These are phyloP conservation scores for Sarcophaga peregrina DNA, from an alignment of 1,140 invertebrate species.

Conservation along the genomic window DNA sequence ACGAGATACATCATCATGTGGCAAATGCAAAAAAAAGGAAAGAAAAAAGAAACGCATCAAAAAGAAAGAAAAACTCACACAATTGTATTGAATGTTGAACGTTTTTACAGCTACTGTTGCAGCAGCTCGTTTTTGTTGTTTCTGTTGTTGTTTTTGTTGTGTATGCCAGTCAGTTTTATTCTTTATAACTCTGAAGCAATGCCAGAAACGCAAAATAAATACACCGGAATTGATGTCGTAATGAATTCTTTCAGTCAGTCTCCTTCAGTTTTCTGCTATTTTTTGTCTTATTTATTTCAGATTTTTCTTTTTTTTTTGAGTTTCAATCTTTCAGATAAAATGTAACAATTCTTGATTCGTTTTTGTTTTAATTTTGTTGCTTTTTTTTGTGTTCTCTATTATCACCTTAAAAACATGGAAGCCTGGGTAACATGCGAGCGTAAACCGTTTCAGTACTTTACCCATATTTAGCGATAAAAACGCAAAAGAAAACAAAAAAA, in stretches of 20 bases:
- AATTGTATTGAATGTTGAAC: too few species aligned
- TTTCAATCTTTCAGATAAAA: neutral
- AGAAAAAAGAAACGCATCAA: neutral
- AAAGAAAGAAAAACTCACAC: too few species aligned
- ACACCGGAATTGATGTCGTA: constrained; percentile 17
- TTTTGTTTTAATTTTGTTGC: neutral
- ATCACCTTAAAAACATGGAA: neutral
- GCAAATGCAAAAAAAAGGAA: neutral
- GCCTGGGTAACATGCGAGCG: neutral
- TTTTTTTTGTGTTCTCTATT: neutral
- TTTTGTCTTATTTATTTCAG: neutral
- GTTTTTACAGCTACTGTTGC: neutral
- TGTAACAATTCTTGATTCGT: neutral
- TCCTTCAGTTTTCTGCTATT: too few species aligned
- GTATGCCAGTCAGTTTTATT: too few species aligned
- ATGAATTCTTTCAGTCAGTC: neutral
- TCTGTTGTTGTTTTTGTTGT: too few species aligned
- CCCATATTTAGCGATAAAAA: neutral
- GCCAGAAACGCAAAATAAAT: neutral
- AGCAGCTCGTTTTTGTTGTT: neutral
- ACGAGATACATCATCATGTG: neutral
- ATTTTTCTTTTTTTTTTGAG: neutral
- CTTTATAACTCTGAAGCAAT: neutral
- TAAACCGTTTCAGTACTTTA: neutral
- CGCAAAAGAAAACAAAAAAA: neutral